A percentile compares a stretch with the other conserved stretches of the same genome.
Conservation (phyloP, 2,888 invertebrate species). For the Hirtodrosophila trivittata region DNA sequence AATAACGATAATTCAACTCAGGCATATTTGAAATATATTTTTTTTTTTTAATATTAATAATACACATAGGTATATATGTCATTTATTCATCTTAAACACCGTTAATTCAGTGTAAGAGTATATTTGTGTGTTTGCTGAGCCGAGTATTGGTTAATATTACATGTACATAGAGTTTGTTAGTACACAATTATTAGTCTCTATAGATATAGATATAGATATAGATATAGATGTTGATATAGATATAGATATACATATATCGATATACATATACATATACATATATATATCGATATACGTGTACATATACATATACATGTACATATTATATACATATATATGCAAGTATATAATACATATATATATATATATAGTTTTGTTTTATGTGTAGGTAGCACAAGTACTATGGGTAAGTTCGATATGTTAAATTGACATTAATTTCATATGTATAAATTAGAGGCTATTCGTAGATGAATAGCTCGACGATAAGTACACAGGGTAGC, state of each 20-base stretch:
- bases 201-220: conserved; percentile 8
- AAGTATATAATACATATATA: conserved; percentile 5
- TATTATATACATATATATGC: conserved; percentile 13
- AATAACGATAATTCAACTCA: conserved; percentile 29
- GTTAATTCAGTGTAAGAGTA: no score
- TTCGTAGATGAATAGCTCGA: conserved; percentile 10
- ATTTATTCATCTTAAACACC: no score
- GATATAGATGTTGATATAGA: conserved; percentile 1
- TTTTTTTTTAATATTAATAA: no score
- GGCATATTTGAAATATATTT: conserved; percentile 16
- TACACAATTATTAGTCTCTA: no score
- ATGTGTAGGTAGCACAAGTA: conserved; percentile 39
- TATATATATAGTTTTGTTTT: neutral
- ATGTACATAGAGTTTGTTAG: no score
- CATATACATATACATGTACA: neutral
- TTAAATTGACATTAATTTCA: conserved; percentile 59
- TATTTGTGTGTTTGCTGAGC: no score
- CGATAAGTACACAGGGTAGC: neutral
- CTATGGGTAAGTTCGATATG: conserved; percentile 58
- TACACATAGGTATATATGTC: no score
- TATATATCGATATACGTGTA: conserved; percentile 13
- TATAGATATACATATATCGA: conserved; percentile 6
- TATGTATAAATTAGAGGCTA: conserved; percentile 18
- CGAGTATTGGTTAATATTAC: no score
- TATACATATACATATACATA: conserved; percentile 6